Evolutionary conservation across 1,140 invertebrate species (phyloP), one percentile per base, ranked within the genome.

Genomic region (Tetragnatha versicolor): DNA sequence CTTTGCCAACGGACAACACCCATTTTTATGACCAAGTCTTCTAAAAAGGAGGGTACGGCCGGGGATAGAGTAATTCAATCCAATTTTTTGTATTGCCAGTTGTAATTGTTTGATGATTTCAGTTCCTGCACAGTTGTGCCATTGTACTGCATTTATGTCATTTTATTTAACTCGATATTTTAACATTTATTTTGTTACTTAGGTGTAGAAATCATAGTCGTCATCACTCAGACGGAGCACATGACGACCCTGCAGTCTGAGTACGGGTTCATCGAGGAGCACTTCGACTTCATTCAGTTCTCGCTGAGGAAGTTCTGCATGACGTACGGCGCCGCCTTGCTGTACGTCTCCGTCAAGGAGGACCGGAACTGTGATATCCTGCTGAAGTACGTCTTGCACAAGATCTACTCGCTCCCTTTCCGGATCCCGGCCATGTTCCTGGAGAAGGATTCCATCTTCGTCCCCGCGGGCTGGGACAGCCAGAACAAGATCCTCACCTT

Each of bases 201-300:
- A n/a, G 98, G 98, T 60, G 87, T 99, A 81, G 96, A 98, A 86
- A 92, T 99, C 83, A 93, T 99, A 81, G 96, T 99, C 63, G 97
- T 99, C 80, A 93, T 98, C 79, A 98, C 98, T 5, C n/a, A 81
- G 42, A 97, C 96, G 83, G 97, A 99, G 89, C 96, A 96, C 87
- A 98, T 98, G 92, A 92, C 92, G 82, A 93, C 91, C 6, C 89
- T 99, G 84, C 98, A 99, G 86, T 97, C 98, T 87, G 96, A 99
- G 76, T 86, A 87, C 81, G 90, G 91, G 79, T 96, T 94, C 86
- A 92, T 92, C 84, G 96, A 99, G 87, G 97, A 99, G 87, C 95
- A 99, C 87, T 96, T 99, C 85, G 97, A 99, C 88, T 98, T 98
- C 86, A 98, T 99, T 88, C 98, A 99, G 87, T 96, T 98, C 87